Conservation (phyloP, 2,888 invertebrate genomes). For the Empis stercorea region DNA sequence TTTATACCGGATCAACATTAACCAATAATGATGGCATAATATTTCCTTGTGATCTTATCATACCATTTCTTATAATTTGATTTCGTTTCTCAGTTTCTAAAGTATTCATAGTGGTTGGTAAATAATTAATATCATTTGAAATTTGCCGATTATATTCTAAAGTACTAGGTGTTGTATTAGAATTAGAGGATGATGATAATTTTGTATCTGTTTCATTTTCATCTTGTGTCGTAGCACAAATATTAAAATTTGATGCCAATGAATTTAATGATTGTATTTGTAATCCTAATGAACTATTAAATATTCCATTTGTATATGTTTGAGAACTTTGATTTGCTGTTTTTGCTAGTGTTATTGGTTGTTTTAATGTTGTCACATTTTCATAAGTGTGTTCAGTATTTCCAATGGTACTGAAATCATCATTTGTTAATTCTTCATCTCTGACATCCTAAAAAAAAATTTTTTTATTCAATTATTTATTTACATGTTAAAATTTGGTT, state of each 20-base stretch:
- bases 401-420: background rate
- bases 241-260: background rate
- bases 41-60: slow-evolving; percentile 21
- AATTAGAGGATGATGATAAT: background rate
- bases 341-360: background rate
- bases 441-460: background rate
- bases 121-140: slow-evolving; percentile 17
- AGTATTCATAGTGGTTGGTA: slow-evolving; percentile 18
- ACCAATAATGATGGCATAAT: slow-evolving; percentile 45
- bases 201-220: background rate
- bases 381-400: background rate
- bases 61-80: slow-evolving; percentile 29
- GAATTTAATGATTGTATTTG: slow-evolving; percentile 1
- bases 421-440: background rate
- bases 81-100: slow-evolving; percentile 23
- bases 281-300: background rate
- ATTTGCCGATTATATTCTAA: slow-evolving; percentile 9
- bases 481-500: background rate
- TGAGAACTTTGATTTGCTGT: background rate
- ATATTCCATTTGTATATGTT: background rate
- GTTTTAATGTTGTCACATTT: background rate
- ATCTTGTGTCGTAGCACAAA: background rate
- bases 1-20: slow-evolving; percentile 54
- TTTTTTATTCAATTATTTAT: background rate
- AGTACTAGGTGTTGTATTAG: slow-evolving; percentile 6